Base-by-base conservation (phyloP, 2,888 invertebrate species). In the Alloscopus bannaensis region DNA sequence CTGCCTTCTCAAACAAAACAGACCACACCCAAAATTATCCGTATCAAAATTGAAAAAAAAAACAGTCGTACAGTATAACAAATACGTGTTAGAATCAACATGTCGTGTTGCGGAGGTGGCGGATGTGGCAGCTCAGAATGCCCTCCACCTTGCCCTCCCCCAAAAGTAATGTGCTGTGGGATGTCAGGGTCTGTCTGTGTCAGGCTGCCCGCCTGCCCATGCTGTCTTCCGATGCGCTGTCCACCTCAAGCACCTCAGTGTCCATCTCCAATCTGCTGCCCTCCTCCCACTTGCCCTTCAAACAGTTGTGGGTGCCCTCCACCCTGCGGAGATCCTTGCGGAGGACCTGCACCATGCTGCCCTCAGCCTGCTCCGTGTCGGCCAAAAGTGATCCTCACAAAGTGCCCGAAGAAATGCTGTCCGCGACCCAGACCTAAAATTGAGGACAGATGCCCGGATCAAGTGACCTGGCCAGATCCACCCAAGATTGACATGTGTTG, bases 401-500 rank as follows among this genome's bases (percentile, higher is more conserved):
- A 77, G 36, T 76, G 76, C 18, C 76, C 76, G 0, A 76, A 50
- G 22, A 62, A 57, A 18, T 77, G 77, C 28, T 77, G 77, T 22
- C 77, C 77, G 20, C 11, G 57, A 2, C 60, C 52, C 52, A 16
- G 59, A 2, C 59, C 28, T 3, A 45, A 59, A 40, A 47, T 13
- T 18, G 59, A 20, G 47, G 28, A 52, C 57, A 42, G 18, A 18
- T 79, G 79, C 24, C 79, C 79, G 4, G 66, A 66, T 26, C 70
- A 29, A 59, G 31, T 72, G 8, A 66, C 79, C n/a, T 79, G 71
- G 79, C 79, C 79, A 11, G 79, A 36, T 28, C 71, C 79, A 24
- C 79, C 79, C 1, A 79, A 72, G 47, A 79, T 79, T 40, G 79
- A 79, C 66, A 72, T 72, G 72, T 79, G 79, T 26, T 79, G 79